Evolutionary conservation across 2,113 vertebrate species (phyloP).

Genomic region (Channa argus): DNA sequence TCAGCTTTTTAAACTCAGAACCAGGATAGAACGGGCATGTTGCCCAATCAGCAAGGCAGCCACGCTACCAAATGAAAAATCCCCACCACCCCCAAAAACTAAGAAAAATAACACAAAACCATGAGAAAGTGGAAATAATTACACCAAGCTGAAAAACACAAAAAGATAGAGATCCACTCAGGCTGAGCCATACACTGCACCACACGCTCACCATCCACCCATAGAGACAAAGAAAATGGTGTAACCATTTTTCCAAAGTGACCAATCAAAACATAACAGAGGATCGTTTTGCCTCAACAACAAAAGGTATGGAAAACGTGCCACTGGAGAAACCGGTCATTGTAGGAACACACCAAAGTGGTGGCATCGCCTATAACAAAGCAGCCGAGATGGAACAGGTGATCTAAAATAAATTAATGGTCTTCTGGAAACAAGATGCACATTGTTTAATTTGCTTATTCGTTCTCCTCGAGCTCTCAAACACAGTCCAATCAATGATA

Average conservation of each 20-base stretch:
- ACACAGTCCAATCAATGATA: conserved; percentile 5
- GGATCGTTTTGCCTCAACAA: neutral
- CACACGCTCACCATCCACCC: too few species aligned
- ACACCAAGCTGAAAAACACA: too few species aligned
- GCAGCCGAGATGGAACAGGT: conserved; percentile 16
- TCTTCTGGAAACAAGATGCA: conserved; percentile 16
- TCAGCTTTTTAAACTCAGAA: too few species aligned
- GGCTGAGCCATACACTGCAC: too few species aligned
- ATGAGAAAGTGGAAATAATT: too few species aligned
- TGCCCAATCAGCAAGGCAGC: conserved; percentile 5
- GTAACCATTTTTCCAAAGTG: neutral
- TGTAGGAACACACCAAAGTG: conserved; percentile 1
- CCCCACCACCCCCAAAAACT: too few species aligned
- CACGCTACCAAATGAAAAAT: neutral
- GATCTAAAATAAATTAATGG: conserved; percentile 22
- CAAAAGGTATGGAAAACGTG: neutral
- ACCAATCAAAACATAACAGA: neutral
- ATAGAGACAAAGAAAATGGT: neutral
- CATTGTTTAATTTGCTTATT: neutral
- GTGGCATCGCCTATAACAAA: conserved; percentile 11
- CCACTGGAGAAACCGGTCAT: neutral
- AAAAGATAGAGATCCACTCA: too few species aligned
- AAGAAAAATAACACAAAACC: too few species aligned
- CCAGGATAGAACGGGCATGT: conserved; percentile 8
- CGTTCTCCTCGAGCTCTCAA: neutral